Conservation (phyloP, 2,113 vertebrate species). For the Anolis sagrei region DNA sequence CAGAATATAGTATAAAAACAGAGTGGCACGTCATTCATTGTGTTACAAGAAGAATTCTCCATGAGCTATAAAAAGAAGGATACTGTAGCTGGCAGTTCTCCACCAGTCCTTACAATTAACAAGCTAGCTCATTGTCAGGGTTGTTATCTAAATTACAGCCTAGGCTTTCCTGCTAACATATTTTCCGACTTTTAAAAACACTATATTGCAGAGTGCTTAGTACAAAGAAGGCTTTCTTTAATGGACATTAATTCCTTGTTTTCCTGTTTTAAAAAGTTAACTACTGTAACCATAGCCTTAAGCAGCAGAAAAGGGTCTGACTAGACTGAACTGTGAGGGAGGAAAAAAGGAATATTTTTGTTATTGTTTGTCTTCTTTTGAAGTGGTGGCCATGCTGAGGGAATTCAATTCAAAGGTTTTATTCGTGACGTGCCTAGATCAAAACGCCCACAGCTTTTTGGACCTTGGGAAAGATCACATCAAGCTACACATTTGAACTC, state of each 20-base stretch:
- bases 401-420: slow-evolving; percentile 19
- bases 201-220: slow-evolving; percentile 63
- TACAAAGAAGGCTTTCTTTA: slow-evolving; percentile 73
- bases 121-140: slow-evolving; percentile 59
- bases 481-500: background rate
- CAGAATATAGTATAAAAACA: slow-evolving; percentile 9
- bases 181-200: slow-evolving; percentile 71
- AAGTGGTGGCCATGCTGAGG: background rate
- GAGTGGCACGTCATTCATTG: slow-evolving; percentile 41
- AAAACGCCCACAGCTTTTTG: slow-evolving; percentile 20
- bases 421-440: slow-evolving; percentile 26
- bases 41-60: slow-evolving; percentile 27
- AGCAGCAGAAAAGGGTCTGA: slow-evolving; percentile 39
- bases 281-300: slow-evolving; percentile 58
- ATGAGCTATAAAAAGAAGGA: slow-evolving; percentile 58
- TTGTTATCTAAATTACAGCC: slow-evolving; percentile 75
- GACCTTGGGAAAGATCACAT: slow-evolving; percentile 13
- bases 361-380: slow-evolving; percentile 31
- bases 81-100: slow-evolving; percentile 61
- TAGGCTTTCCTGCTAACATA: slow-evolving; percentile 67
- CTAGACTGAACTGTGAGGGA: slow-evolving; percentile 20
- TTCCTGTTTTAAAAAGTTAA: slow-evolving; percentile 72
- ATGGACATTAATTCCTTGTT: slow-evolving; percentile 69
- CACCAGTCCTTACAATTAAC: slow-evolving; percentile 68
- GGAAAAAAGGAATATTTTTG: slow-evolving; percentile 30